Evolutionary conservation across 2,797 vertebrate genomes (phyloP).

Genomic region (Enteromius afrohamiltoni): DNA sequence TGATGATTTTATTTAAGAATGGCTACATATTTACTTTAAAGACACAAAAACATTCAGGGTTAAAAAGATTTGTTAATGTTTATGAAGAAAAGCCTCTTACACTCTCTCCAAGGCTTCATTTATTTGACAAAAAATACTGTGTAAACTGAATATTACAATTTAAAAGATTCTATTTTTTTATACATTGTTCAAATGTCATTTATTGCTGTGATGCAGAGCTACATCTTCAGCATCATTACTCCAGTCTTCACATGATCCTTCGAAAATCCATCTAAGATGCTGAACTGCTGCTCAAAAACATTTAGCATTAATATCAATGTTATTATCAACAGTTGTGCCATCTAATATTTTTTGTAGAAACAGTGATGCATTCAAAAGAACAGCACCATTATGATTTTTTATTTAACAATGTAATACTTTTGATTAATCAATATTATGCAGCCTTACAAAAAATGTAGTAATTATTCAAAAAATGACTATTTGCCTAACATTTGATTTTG

Average conservation of each 20-base stretch:
- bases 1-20: too few species aligned
- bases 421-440: neutral
- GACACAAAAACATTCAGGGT: too few species aligned
- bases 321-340: neutral
- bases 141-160: neutral
- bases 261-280: neutral
- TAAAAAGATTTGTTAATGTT: neutral
- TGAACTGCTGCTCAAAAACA: neutral
- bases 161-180: neutral
- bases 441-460: neutral
- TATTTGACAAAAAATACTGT: neutral
- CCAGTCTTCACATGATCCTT: neutral
- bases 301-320: neutral
- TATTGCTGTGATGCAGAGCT: neutral
- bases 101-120: neutral
- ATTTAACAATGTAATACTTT: neutral
- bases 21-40: too few species aligned
- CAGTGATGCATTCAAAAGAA: neutral
- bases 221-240: neutral
- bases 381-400: neutral
- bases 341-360: neutral
- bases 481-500: neutral
- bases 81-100: neutral
- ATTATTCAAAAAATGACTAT: neutral
- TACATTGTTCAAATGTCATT: neutral